Percentiles rank a stretch among this genome's conserved stretches.
Conservation (phyloP, 2,113 vertebrate species). For the Chrysochloris asiatica region DNA sequence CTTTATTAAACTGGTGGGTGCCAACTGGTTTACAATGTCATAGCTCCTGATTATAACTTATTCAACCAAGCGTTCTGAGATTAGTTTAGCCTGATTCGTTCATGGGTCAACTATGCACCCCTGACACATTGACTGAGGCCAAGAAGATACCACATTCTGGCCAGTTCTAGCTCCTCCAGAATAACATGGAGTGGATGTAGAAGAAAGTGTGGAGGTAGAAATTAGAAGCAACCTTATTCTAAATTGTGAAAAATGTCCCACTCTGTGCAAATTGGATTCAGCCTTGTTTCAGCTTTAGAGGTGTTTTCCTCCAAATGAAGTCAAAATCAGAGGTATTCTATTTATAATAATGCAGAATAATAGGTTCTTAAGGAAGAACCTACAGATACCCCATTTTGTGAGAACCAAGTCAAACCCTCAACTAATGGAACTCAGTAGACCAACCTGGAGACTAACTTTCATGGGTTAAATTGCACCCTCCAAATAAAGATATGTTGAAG, state of each 20-base stretch:
- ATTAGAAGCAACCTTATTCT: not conserved
- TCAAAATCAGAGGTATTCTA: not conserved
- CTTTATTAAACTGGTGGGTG: not conserved
- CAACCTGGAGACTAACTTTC: not conserved
- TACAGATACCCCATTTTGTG: not conserved
- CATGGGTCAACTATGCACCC: not conserved
- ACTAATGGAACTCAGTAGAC: not conserved
- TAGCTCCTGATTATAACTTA: not conserved
- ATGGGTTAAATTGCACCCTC: not conserved
- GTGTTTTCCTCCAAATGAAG: not conserved
- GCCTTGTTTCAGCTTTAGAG: not conserved
- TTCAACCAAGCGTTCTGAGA: not conserved
- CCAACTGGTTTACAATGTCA: not conserved
- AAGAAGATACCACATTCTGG: not conserved
- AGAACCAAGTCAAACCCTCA: not conserved
- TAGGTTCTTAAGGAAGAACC: not conserved
- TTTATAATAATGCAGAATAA: not conserved
- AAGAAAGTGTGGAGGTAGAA: not conserved
- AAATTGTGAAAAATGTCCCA: not conserved
- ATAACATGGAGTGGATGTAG: not conserved
- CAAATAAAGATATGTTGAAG: not conserved
- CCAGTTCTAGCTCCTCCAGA: not conserved
- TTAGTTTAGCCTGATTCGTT: not conserved
- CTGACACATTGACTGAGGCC: not conserved
- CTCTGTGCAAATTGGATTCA: not conserved